Base-by-base conservation (phyloP, 2,797 vertebrate species). In the Crocodylus rhombifer region DNA sequence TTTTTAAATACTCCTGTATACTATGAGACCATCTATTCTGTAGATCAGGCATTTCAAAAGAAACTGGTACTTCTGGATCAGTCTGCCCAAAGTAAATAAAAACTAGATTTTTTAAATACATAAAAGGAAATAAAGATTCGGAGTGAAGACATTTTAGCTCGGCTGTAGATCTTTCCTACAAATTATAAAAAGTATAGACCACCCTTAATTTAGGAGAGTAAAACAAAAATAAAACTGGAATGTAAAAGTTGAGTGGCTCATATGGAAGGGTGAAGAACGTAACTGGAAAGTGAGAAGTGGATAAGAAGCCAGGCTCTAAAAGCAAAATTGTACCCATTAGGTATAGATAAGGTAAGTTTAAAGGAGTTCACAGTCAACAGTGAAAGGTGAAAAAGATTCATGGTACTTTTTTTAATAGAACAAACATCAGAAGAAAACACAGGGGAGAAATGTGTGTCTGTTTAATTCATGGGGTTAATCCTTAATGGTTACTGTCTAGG, bases 301-400 rank as follows among this genome's bases (percentile, higher is more conserved):
- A 56, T 88, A 51, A n/a, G 62, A 56, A 82, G 55, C n/a, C 42
- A 62, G 83, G 42, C 7, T 80, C 80, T 94, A 73, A 91, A 83
- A 64, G 17, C 62, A 25, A 61, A 63, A 87, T 51, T 51, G 14
- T 0, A 28, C 25, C 58, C 3, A 3, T 69, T 20, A 85, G 25
- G 67, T 77, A 56, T 18, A 81, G 36, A 51, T 84, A 82, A 60
- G 63, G 1, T 56, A 80, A 75, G 17, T 58, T 78, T 75, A 25
- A 33, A 21, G 21, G 33, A 71, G 67, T 71, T 36, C 18, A 71
- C 14, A 28, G 25, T 21, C 82, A 77, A 71, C 11, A 69, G 1
- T 2, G 0, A 12, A 65, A 51, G 36, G 30, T 42, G n/a, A 25
- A 88, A 84, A 92, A 80, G 1, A 12, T 16, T 10, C 4, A 60